Percentiles rank a stretch among this genome's conserved stretches.
Conservation (phyloP, 2,113 vertebrate genomes). For the Oryzias melastigma region DNA sequence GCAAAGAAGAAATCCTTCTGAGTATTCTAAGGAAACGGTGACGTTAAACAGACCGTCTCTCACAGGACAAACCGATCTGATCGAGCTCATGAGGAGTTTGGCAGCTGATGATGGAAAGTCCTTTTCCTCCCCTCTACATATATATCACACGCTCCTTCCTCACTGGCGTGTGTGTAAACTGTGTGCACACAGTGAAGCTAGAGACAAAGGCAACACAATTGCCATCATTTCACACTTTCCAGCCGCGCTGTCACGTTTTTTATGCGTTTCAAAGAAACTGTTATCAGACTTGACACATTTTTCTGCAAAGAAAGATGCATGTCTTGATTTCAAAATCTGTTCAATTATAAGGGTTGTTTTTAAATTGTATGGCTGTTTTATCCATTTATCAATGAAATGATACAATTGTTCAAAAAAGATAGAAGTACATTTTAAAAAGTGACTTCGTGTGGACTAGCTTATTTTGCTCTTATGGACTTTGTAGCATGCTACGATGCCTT, state of each 20-base stretch:
- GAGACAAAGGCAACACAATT: conserved; percentile 40
- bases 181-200: conserved; percentile 4
- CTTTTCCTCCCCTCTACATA: conserved; percentile 51
- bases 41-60: conserved; percentile 45
- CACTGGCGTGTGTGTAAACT: conserved; percentile 30
- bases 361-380: too few species aligned
- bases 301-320: conserved; percentile 7
- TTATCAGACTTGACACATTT: conserved; percentile 6
- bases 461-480: too few species aligned
- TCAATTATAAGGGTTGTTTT: too few species aligned
- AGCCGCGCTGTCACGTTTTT: conserved; percentile 18
- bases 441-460: too few species aligned
- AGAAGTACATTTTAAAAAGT: too few species aligned
- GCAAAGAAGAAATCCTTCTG: not conserved
- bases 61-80: conserved; percentile 29
- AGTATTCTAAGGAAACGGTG: conserved; percentile 23
- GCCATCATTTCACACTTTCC: conserved; percentile 29
- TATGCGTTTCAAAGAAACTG: too few species aligned
- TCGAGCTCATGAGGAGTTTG: conserved; percentile 33
- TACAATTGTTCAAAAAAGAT: too few species aligned
- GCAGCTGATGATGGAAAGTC: conserved; percentile 47
- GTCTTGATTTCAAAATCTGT: too few species aligned
- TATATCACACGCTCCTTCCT: conserved; percentile 29
- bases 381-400: too few species aligned
- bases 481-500: too few species aligned